Evolutionary conservation across 1,140 invertebrate genomes (phyloP).

Genomic region (Wasmannia auropunctata): DNA sequence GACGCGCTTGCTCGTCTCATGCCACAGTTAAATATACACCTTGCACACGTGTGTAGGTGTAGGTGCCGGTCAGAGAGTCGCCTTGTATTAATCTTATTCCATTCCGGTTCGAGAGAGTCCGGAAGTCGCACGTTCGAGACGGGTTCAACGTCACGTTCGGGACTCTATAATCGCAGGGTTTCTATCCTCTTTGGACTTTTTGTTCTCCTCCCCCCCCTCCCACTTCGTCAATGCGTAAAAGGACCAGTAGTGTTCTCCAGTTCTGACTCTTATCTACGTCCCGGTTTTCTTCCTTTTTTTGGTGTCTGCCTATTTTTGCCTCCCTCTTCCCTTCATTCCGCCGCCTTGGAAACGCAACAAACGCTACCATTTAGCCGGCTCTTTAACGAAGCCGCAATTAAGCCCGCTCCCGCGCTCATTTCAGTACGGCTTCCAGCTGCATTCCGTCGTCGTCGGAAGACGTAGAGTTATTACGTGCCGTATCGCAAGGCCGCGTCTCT

Average conservation of each 20-base stretch:
- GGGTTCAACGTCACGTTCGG: slow-evolving; percentile 43
- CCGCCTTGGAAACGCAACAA: slow-evolving; percentile 36
- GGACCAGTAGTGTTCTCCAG: not conserved
- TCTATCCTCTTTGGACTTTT: not conserved
- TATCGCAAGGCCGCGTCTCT: not conserved
- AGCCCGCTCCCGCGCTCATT: slow-evolving; percentile 41
- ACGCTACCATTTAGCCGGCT: slow-evolving; percentile 34
- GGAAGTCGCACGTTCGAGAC: slow-evolving; percentile 36
- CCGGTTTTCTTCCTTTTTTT: not conserved
- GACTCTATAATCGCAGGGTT: slow-evolving; percentile 16
- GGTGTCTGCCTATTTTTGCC: not conserved
- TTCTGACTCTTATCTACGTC: not conserved
- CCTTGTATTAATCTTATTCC: slow-evolving; percentile 50
- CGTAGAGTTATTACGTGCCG: slow-evolving; percentile 24
- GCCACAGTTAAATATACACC: slow-evolving; percentile 54
- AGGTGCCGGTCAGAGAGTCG: not conserved
- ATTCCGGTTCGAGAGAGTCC: slow-evolving; percentile 45
- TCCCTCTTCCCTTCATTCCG: not conserved
- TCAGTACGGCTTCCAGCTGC: not conserved
- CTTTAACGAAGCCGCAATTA: slow-evolving; percentile 49
- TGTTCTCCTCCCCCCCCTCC: too few relatives aligned
- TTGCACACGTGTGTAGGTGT: slow-evolving; percentile 47
- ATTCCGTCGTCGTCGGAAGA: not conserved
- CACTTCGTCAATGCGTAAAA: not conserved
- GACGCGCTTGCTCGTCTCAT: not conserved